Conservation (phyloP, 2,797 vertebrate genomes). For the Syngnathus acus region DNA sequence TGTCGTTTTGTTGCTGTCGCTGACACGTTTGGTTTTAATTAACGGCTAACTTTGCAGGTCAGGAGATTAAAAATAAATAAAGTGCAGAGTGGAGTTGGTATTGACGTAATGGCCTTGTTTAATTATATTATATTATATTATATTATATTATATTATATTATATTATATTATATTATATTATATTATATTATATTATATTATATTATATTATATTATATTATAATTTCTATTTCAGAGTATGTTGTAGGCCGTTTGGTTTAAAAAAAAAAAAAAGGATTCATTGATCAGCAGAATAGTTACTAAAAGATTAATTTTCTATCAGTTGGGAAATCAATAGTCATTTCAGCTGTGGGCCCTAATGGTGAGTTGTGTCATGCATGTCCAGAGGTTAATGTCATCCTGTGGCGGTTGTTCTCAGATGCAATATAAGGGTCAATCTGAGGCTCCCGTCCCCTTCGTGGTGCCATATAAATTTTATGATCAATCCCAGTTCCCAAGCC, state of each 20-base stretch:
- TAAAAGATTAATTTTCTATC: constrained; percentile 5
- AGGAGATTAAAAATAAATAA: neutral
- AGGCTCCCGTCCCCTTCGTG: neutral
- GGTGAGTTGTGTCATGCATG: constrained; percentile 5
- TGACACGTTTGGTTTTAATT: neutral
- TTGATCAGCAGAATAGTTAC: constrained; percentile 3
- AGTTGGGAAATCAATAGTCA: constrained; percentile 3
- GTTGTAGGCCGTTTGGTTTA: neutral
- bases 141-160: too few relatives aligned
- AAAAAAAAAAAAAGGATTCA: neutral
- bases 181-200: too few relatives aligned
- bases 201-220: too few relatives aligned
- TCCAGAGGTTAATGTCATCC: constrained; percentile 21
- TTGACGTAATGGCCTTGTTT: neutral
- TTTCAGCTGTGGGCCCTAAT: constrained; percentile 4
- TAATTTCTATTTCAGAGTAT: neutral
- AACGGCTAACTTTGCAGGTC: neutral
- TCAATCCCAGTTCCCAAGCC: constrained; percentile 20
- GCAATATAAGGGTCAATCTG: neutral
- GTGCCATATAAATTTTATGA: neutral
- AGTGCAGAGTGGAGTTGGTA: neutral
- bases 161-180: too few relatives aligned
- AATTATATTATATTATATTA: too few relatives aligned
- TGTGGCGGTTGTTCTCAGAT: constrained; percentile 11
- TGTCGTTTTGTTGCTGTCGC: neutral